These are phyloP conservation scores for Dysidea cf. avara DNA, from an alignment of 37 sponge, comb jelly and placozoan species.

Conservation along the genomic window DNA sequence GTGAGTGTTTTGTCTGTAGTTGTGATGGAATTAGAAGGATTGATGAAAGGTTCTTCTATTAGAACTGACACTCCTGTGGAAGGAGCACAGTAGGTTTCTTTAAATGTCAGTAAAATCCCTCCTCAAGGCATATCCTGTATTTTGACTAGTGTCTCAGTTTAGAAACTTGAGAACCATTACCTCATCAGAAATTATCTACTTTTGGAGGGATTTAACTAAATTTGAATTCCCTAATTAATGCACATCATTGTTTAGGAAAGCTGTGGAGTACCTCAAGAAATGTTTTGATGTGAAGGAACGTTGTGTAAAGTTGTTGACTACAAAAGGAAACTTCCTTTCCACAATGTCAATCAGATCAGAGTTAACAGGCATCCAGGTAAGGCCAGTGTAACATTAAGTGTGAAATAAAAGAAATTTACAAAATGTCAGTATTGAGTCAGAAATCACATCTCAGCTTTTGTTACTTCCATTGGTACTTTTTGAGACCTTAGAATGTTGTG, in stretches of 20 bases:
- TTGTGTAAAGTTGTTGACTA: constrained; percentile 50
- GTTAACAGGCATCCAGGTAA: constrained; percentile 19
- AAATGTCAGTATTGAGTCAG: too few relatives aligned
- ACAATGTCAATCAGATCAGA: constrained; percentile 60
- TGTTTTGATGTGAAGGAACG: constrained; percentile 6
- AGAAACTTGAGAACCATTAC: too few relatives aligned
- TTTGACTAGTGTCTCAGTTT: too few relatives aligned
- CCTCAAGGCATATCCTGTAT: too few relatives aligned
- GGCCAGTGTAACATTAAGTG: too few relatives aligned
- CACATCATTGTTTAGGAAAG: constrained; percentile 19
- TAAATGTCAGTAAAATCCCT: too few relatives aligned
- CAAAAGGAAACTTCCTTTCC: constrained; percentile 60
- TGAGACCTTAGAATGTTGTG: too few relatives aligned
- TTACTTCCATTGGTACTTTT: too few relatives aligned
- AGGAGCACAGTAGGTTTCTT: neutral
- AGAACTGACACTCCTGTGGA: neutral
- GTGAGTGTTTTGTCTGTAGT: constrained; percentile 45
- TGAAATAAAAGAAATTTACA: too few relatives aligned
- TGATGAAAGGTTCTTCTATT: constrained; percentile 53
- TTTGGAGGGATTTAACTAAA: too few relatives aligned
- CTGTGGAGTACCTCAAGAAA: constrained; percentile 37
- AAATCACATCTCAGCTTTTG: too few relatives aligned
- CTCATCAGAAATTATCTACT: too few relatives aligned
- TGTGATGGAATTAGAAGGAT: constrained; percentile 67
- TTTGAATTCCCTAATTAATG: neutral